Percentiles rank a stretch among this genome's conserved stretches.
Conservation (phyloP, 2,888 invertebrate species). For the Nemotelus pantherinus region DNA sequence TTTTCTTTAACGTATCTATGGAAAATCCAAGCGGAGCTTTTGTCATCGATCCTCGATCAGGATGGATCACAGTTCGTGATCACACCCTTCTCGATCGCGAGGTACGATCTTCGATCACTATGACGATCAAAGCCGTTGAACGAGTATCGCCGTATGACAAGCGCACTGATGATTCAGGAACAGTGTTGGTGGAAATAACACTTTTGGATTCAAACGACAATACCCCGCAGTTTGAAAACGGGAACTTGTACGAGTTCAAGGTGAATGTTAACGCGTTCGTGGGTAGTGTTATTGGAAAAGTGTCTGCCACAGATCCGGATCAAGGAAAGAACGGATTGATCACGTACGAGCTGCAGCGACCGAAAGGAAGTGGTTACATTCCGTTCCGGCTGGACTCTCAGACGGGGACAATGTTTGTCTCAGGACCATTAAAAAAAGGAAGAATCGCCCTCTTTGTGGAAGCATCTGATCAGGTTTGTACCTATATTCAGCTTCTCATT, state of each 20-base stretch:
- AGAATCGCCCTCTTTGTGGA: conserved; percentile 84
- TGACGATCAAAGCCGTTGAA: conserved; percentile 84
- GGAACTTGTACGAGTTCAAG: conserved; percentile 82
- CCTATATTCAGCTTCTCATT: not conserved
- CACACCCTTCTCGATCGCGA: conserved; percentile 82
- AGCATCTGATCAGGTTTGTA: conserved; percentile 73
- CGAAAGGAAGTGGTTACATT: conserved; percentile 72
- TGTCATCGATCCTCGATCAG: conserved; percentile 79
- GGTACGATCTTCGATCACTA: conserved; percentile 74
- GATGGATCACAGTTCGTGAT: conserved; percentile 86
- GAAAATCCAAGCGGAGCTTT: conserved; percentile 81
- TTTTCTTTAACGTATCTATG: conserved; percentile 75
- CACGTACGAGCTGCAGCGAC: conserved; percentile 76
- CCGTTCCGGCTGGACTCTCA: conserved; percentile 79
- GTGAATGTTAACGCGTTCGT: conserved; percentile 74
- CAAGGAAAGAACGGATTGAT: conserved; percentile 75
- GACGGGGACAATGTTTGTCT: conserved; percentile 75
- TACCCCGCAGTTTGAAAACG: conserved; percentile 85
- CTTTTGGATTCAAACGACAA: conserved; percentile 91
- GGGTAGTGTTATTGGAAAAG: conserved; percentile 80
- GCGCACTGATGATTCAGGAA: conserved; percentile 63
- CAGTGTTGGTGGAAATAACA: conserved; percentile 82
- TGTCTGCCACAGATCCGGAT: conserved; percentile 85
- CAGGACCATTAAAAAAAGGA: conserved; percentile 73
- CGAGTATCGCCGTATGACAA: conserved; percentile 71